Percentiles rank a stretch among this genome's conserved stretches.
Evolutionary conservation across 2,113 vertebrate genomes (phyloP).

Genomic region (Halcyon senegalensis): DNA sequence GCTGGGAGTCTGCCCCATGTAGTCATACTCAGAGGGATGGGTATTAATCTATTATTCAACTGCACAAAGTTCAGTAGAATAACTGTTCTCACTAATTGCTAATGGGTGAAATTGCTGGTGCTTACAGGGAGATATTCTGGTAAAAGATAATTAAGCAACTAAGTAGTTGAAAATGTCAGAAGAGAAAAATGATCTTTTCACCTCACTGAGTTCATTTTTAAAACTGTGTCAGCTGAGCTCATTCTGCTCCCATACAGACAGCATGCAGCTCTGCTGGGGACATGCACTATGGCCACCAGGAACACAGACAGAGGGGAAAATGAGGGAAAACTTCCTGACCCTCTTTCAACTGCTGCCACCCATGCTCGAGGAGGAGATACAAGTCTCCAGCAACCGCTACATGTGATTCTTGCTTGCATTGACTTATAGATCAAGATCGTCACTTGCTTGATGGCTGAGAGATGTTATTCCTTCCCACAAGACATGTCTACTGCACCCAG

Average conservation of each 20-base stretch:
- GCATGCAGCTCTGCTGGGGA: neutral
- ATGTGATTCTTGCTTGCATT: neutral
- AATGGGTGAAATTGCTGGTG: constrained; percentile 66
- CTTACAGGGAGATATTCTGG: constrained; percentile 67
- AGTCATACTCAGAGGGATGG: neutral
- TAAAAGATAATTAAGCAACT: constrained; percentile 73
- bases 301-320: neutral
- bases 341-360: neutral
- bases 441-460: neutral
- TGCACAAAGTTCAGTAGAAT: constrained; percentile 62
- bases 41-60: constrained; percentile 66
- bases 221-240: constrained; percentile 8
- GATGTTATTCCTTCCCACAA: neutral
- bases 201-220: constrained; percentile 56
- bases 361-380: neutral
- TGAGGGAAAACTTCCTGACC: neutral
- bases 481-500: neutral
- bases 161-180: constrained; percentile 69
- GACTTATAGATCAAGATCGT: accelerated
- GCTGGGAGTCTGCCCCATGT: neutral
- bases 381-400: neutral
- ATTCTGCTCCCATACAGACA: neutral
- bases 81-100: constrained; percentile 72
- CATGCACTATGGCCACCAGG: neutral
- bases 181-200: constrained; percentile 69